These are phyloP conservation scores for Takifugu ocellatus DNA, from an alignment of 2,797 vertebrate species.

Conservation along the genomic window DNA sequence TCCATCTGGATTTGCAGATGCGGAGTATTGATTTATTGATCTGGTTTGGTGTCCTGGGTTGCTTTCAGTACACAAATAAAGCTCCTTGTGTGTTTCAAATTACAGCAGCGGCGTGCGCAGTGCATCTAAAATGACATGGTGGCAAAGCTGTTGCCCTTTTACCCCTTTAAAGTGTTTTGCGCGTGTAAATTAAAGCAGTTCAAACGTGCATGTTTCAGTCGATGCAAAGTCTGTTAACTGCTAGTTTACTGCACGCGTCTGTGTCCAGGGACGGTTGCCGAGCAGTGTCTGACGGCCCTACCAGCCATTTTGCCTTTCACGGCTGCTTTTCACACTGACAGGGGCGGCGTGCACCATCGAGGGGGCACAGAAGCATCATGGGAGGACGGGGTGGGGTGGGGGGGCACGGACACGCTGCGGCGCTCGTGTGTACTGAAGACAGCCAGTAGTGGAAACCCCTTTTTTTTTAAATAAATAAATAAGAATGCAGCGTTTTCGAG, in stretches of 20 bases:
- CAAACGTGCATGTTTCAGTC: too few relatives aligned
- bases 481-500: slow-evolving; percentile 38
- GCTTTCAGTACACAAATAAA: background rate
- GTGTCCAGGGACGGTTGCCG: slow-evolving; percentile 30
- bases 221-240: too few relatives aligned
- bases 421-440: slow-evolving; percentile 12
- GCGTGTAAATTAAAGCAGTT: background rate
- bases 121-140: too few relatives aligned
- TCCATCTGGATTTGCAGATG: too few relatives aligned
- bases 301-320: slow-evolving; percentile 73
- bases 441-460: slow-evolving; percentile 59
- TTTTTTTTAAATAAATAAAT: slow-evolving; percentile 16
- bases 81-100: background rate
- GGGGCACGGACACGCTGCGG: slow-evolving; percentile 8
- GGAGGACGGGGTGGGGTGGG: slow-evolving; percentile 12
- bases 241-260: slow-evolving; percentile 25
- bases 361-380: slow-evolving; percentile 2
- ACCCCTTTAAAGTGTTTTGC: background rate
- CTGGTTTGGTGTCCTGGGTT: slow-evolving; percentile 4
- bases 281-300: slow-evolving; percentile 29
- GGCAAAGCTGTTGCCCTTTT: too few relatives aligned
- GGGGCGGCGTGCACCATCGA: background rate
- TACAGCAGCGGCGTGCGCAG: too few relatives aligned
- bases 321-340: background rate
- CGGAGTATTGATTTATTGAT: slow-evolving; percentile 39